Evolutionary conservation across 2,113 vertebrate species (phyloP).

Genomic region (Serinus canaria): DNA sequence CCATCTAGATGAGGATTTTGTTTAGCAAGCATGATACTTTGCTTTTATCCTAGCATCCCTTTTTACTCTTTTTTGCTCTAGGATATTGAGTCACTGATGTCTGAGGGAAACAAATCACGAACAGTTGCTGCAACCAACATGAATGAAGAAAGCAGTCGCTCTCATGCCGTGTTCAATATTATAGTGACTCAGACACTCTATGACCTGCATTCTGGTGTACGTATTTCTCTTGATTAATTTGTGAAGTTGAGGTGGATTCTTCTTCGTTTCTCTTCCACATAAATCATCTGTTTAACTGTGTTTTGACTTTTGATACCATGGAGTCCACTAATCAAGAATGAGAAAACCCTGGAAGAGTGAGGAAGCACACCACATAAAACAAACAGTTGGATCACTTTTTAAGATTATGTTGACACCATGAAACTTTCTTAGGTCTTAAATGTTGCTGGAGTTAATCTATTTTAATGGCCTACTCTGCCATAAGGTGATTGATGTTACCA

Average conservation of each 20-base stretch:
- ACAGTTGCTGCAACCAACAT: slow-evolving; percentile 95
- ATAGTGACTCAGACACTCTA: slow-evolving; percentile 86
- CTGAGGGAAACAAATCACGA: slow-evolving; percentile 93
- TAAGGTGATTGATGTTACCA: background rate
- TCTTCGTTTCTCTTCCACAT: background rate
- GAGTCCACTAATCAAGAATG: background rate
- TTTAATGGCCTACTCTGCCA: background rate
- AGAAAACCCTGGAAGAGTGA: background rate
- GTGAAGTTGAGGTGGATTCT: background rate
- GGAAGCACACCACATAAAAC: background rate
- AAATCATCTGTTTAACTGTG: background rate
- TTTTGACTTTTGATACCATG: background rate
- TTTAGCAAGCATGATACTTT: background rate
- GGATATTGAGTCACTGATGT: slow-evolving; percentile 89
- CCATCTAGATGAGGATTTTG: background rate
- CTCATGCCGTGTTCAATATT: slow-evolving; percentile 88
- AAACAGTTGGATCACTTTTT: background rate
- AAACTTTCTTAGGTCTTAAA: background rate
- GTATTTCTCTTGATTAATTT: background rate
- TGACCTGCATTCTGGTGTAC: slow-evolving; percentile 84
- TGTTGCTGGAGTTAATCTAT: background rate
- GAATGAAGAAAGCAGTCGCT: slow-evolving; percentile 93
- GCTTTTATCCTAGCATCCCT: background rate
- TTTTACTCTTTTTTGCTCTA: slow-evolving; percentile 51
- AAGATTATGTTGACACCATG: background rate